Evolutionary conservation across 1,140 invertebrate species (phyloP).

Genomic region (Drosophila busckii): DNA sequence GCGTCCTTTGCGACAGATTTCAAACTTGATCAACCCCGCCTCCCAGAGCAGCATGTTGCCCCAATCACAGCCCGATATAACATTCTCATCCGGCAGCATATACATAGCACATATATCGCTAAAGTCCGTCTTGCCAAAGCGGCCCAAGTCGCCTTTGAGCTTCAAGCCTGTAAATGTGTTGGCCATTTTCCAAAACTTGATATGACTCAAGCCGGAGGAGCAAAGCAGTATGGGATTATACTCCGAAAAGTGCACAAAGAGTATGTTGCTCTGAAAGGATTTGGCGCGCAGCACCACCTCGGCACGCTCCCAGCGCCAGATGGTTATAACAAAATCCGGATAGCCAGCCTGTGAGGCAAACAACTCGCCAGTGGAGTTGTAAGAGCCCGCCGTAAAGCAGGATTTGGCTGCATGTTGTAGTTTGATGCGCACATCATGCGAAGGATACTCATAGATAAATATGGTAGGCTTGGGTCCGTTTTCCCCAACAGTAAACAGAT

Average conservation of each 20-base stretch:
- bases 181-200: constrained; percentile 96
- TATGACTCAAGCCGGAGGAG: constrained; percentile 87
- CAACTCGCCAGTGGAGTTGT: constrained; percentile 88
- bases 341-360: constrained; percentile 90
- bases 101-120: constrained; percentile 91
- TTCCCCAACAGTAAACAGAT: constrained; percentile 91
- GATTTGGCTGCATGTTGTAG: constrained; percentile 86
- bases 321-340: constrained; percentile 91
- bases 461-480: constrained; percentile 90
- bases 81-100: constrained; percentile 91
- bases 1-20: constrained; percentile 85
- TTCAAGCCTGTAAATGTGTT: constrained; percentile 94
- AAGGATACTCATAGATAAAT: constrained; percentile 90
- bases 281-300: constrained; percentile 87
- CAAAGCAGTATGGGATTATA: constrained; percentile 87
- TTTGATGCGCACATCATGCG: constrained; percentile 85
- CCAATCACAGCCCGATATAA: constrained; percentile 91
- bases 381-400: constrained; percentile 87
- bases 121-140: constrained; percentile 94
- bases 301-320: constrained; percentile 91
- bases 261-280: constrained; percentile 89
- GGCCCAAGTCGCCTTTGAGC: constrained; percentile 89
- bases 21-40: constrained; percentile 89
- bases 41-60: constrained; percentile 95
- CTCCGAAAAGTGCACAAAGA: constrained; percentile 88